Evolutionary conservation across 2,113 vertebrate species (phyloP).

Genomic region (Sminthopsis crassicaudata): DNA sequence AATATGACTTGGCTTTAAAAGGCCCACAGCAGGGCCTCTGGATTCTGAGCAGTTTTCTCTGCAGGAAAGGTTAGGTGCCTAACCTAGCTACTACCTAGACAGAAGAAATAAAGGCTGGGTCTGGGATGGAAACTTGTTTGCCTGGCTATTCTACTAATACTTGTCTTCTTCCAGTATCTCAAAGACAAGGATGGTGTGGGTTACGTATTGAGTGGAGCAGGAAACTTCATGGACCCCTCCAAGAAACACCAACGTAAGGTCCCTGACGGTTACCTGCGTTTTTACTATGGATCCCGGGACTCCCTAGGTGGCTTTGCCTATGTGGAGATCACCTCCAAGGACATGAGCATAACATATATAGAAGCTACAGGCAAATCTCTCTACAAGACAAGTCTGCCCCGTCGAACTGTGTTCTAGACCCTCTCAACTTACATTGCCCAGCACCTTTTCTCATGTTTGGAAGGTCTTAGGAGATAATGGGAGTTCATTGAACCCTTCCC

Average conservation of each 20-base stretch:
- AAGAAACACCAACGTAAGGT: slow-evolving; percentile 84
- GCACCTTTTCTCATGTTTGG: background rate
- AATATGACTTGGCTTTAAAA: background rate
- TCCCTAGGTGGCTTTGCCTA: slow-evolving; percentile 91
- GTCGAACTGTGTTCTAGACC: slow-evolving; percentile 68
- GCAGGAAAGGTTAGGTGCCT: background rate
- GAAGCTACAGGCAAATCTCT: slow-evolving; percentile 91
- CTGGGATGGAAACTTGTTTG: background rate
- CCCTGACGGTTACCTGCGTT: slow-evolving; percentile 89
- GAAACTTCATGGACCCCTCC: slow-evolving; percentile 93
- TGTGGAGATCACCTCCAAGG: slow-evolving; percentile 85
- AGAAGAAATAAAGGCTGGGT: background rate
- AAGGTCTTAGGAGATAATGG: background rate
- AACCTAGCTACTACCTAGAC: background rate
- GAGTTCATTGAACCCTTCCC: background rate
- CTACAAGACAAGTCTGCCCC: slow-evolving; percentile 87
- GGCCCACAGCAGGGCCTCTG: background rate
- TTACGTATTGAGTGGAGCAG: slow-evolving; percentile 92
- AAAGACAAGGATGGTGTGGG: slow-evolving; percentile 87
- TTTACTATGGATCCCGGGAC: slow-evolving; percentile 87
- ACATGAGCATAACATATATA: slow-evolving; percentile 88
- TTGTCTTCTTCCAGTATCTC: slow-evolving; percentile 84
- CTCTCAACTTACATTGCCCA: background rate
- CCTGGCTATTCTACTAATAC: background rate
- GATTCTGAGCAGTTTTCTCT: background rate